Conservation (phyloP, 2,113 vertebrate genomes). For the Ploceus nigricollis region DNA sequence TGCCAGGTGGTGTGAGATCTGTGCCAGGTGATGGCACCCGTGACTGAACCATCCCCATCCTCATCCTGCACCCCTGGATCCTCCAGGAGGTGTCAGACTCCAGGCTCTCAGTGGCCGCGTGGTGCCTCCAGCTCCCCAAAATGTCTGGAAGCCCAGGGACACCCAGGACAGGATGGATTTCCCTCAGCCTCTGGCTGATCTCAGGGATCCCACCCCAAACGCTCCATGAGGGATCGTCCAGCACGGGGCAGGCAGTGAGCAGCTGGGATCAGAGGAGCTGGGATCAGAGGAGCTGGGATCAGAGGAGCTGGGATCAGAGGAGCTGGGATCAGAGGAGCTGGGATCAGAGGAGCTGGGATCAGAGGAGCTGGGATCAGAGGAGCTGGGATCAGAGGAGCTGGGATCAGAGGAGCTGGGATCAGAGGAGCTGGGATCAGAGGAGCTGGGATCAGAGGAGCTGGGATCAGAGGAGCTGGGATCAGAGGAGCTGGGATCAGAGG, state of each 20-base stretch:
- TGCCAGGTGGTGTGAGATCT: too few species aligned
- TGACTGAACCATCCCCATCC: background rate
- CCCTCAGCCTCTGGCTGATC: background rate
- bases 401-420: background rate
- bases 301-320: background rate
- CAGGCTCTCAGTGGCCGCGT: rapidly evolving
- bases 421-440: background rate
- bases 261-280: background rate
- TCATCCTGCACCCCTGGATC: background rate
- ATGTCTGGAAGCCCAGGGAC: rapidly evolving
- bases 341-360: rapidly evolving
- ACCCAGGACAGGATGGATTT: rapidly evolving
- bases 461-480: background rate
- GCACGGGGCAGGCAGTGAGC: background rate
- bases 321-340: background rate
- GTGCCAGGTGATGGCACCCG: rapidly evolving
- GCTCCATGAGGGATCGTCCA: rapidly evolving
- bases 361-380: background rate
- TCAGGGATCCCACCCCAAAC: background rate
- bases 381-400: background rate
- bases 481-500: background rate
- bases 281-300: background rate
- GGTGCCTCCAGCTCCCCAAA: background rate
- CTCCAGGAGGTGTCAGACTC: background rate
- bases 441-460: background rate